A percentile compares a stretch with the other conserved stretches of the same genome.
These are phyloP conservation scores for Leptonema lineaticorne DNA, from an alignment of 1,140 invertebrate genomes.

Conservation along the genomic window DNA sequence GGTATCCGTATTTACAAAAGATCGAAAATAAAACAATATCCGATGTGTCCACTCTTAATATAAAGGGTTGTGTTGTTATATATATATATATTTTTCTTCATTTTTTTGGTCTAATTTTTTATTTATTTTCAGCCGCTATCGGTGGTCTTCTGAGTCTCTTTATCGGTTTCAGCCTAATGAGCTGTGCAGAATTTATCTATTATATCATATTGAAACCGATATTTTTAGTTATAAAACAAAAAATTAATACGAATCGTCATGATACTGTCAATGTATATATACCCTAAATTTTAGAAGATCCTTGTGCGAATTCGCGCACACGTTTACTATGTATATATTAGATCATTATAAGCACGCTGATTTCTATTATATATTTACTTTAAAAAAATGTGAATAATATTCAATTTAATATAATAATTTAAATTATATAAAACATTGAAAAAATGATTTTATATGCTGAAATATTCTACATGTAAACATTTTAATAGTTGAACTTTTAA, in stretches of 20 bases:
- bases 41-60: too few species aligned
- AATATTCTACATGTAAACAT: too few species aligned
- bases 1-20: not conserved
- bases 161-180: slow-evolving; percentile 63
- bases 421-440: too few species aligned
- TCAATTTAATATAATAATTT: too few species aligned
- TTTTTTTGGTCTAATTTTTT: not conserved
- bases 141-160: slow-evolving; percentile 61
- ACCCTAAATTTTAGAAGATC: not conserved
- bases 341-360: too few species aligned
- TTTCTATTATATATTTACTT: too few species aligned
- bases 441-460: too few species aligned
- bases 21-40: not conserved
- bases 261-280: not conserved
- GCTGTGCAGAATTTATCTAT: slow-evolving; percentile 59
- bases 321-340: too few species aligned
- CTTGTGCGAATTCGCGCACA: too few species aligned
- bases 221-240: not conserved
- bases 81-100: not conserved
- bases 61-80: too few species aligned
- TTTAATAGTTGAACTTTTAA: too few species aligned
- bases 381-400: too few species aligned
- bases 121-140: slow-evolving; percentile 54
- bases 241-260: not conserved
- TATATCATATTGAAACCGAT: slow-evolving; percentile 53